Evolutionary conservation across 1,140 invertebrate species (phyloP).

Genomic region (Camponotus floridanus): DNA sequence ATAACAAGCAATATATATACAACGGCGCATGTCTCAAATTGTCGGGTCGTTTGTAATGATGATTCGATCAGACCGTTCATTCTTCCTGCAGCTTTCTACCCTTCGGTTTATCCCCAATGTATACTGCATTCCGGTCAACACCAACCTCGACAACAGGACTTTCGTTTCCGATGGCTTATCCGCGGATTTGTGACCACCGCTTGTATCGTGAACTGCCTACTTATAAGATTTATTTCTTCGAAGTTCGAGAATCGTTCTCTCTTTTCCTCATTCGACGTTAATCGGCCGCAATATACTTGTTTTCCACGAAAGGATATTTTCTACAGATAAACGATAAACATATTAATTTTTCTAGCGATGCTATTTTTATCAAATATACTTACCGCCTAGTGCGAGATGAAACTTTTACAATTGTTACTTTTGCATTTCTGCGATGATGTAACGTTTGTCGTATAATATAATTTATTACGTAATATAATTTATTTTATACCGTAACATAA

Average conservation of each 20-base stretch:
- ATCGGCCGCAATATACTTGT: constrained; percentile 30
- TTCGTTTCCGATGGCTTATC: constrained; percentile 75
- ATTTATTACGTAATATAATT: not conserved
- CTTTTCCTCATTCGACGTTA: constrained; percentile 8
- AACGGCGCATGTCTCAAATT: constrained; percentile 65
- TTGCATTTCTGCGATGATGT: not conserved
- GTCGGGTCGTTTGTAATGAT: constrained; percentile 76
- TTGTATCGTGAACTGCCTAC: constrained; percentile 76
- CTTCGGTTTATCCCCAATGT: constrained; percentile 64
- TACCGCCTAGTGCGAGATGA: not conserved
- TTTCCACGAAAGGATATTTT: not conserved
- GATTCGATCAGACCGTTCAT: constrained; percentile 71
- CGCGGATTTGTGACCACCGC: constrained; percentile 73
- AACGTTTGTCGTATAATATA: not conserved
- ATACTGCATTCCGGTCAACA: constrained; percentile 64
- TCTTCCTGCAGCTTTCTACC: constrained; percentile 36
- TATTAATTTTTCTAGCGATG: constrained; percentile 19
- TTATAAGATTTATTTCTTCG: constrained; percentile 74
- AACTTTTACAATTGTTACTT: not conserved
- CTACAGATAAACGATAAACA: not conserved
- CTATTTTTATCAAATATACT: not conserved
- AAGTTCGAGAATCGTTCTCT: constrained; percentile 27
- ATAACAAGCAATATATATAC: constrained; percentile 73
- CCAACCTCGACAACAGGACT: constrained; percentile 63
- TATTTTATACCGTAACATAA: no score